These are phyloP conservation scores for Pseudochirops cupreus DNA, from an alignment of 2,797 vertebrate genomes.

Conservation along the genomic window DNA sequence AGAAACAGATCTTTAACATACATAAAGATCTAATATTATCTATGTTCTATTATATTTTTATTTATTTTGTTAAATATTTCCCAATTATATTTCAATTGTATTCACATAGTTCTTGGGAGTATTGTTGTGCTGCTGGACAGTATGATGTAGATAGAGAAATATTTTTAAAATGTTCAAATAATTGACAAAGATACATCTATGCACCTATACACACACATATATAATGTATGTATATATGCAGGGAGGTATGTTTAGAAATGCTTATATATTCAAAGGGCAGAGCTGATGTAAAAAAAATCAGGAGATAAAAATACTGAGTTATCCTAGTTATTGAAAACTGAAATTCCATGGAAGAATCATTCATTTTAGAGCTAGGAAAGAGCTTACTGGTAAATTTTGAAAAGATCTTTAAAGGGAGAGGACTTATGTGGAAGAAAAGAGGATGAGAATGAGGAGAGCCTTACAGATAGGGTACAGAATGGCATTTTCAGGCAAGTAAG, in stretches of 20 bases:
- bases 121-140: neutral
- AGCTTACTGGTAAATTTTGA: neutral
- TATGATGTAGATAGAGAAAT: neutral
- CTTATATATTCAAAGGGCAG: neutral
- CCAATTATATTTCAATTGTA: neutral
- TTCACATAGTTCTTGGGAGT: neutral
- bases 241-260: neutral
- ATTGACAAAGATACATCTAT: neutral
- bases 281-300: neutral
- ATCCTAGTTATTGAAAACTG: neutral
- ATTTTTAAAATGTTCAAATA: neutral
- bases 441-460: neutral
- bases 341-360: neutral
- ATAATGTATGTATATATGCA: too few species aligned
- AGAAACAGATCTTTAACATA: neutral
- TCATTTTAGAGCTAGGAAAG: slow-evolving; percentile 7
- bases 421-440: neutral
- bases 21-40: neutral
- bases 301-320: neutral
- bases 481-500: neutral
- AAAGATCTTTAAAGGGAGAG: neutral
- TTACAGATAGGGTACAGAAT: neutral
- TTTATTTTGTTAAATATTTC: neutral
- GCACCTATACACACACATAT: neutral
- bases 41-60: neutral